Evolutionary conservation across 2,797 vertebrate genomes (phyloP), one percentile per base, ranked within the genome.

Genomic region (Microctenopoma stevenorrisi): DNA sequence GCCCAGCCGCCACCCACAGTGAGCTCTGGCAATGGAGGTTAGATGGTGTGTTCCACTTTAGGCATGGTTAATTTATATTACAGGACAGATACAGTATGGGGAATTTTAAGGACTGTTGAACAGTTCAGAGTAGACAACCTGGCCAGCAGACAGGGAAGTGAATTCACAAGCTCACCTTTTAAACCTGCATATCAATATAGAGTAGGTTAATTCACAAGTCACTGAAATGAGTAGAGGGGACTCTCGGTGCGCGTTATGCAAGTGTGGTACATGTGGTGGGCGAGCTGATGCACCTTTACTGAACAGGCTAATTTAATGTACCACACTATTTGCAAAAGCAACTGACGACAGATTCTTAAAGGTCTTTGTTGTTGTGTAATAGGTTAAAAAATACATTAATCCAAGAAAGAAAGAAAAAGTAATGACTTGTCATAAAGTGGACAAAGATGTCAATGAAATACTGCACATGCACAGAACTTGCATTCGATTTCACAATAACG

Each of bases 261-360:
- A 88, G 46, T 3, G 63, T 59, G 66, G 77, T 46, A 6, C 68
- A 78, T 22, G 77, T 69, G 67, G 83, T 74, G 75, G 86, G 83
- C 44, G 82, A 77, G 75, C 52, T 38, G n/a, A 77, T 81, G 77
- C 74, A 73, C 79, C 75, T n/a, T 78, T 72, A 13, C 57, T 72
- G 66, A 81, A 72, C 75, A 72, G 64, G 69, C 82, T 87, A 75
- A 86, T 87, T 77, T 75, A 75, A 81, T 64, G 68, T 55, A 76
- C 62, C 59, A 16, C 70, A 46, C 40, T 11, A 35, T 55, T 35
- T 63, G 85, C 81, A 83, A 84, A 84, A 81, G 78, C 44, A 53
- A 72, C 65, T 67, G 68, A 81, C 33, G 51, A 60, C 72, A 75
- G 71, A 62, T 65, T 76, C 64, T 64, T 38, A 18, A 26, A 64